Percentiles rank a stretch among this genome's conserved stretches.
These are phyloP conservation scores for Leuciscus waleckii DNA, from an alignment of 2,797 vertebrate genomes.

Conservation along the genomic window DNA sequence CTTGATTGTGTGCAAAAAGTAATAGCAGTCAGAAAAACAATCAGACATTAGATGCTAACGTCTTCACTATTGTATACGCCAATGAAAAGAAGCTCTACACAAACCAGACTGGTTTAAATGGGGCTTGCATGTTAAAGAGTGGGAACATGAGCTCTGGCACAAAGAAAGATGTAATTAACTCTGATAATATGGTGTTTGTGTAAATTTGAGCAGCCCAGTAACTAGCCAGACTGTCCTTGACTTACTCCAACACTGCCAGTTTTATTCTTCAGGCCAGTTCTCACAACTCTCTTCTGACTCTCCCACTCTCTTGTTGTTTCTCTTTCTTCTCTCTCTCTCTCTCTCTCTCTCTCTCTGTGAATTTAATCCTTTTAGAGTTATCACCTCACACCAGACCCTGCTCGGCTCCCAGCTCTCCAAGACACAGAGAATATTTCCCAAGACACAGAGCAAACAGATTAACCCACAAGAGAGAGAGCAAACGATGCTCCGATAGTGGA, in stretches of 20 bases:
- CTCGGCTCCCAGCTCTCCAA: constrained; percentile 22
- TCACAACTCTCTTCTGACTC: neutral
- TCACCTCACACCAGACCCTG: constrained; percentile 43
- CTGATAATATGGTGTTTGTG: neutral
- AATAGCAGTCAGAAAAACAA: neutral
- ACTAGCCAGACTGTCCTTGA: constrained; percentile 27
- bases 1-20: neutral
- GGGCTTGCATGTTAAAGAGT: constrained; percentile 2
- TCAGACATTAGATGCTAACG: neutral
- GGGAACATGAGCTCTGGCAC: constrained; percentile 18
- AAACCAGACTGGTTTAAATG: constrained; percentile 9
- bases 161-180: constrained; percentile 29
- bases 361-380: constrained; percentile 57
- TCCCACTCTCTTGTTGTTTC: constrained; percentile 4
- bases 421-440: constrained; percentile 31
- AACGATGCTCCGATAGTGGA: neutral
- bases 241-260: constrained; percentile 31
- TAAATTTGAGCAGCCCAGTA: constrained; percentile 9
- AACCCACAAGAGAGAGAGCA: constrained; percentile 37
- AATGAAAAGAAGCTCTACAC: neutral
- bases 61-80: neutral
- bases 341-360: constrained; percentile 20
- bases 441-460: constrained; percentile 43
- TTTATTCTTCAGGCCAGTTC: constrained; percentile 27
- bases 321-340: neutral